Percentiles rank a stretch among this genome's conserved stretches.
Conservation (phyloP, 2,888 invertebrate species). For the Steinernema scapterisci region DNA sequence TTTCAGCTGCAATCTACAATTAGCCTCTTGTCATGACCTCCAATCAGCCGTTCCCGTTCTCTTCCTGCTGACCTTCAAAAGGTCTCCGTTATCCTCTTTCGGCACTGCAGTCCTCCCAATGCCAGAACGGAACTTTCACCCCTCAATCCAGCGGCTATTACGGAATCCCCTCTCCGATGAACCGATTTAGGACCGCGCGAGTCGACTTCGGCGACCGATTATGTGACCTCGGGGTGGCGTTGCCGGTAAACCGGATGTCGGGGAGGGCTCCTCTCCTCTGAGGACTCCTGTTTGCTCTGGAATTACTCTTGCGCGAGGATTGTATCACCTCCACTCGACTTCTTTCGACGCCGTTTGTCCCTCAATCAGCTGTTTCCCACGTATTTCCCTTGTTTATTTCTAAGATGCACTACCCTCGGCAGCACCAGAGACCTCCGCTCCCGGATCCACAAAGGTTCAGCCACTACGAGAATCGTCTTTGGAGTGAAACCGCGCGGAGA, state of each 20-base stretch:
- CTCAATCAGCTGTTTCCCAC: conserved; percentile 20
- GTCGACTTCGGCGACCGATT: conserved; percentile 9
- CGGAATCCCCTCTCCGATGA: conserved; percentile 8
- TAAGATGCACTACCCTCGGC: background rate
- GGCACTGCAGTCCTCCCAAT: background rate
- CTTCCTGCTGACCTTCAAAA: too few relatives aligned
- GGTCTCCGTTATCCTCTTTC: too few relatives aligned
- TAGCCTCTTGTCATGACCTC: too few relatives aligned
- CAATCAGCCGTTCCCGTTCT: too few relatives aligned
- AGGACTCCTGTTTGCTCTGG: conserved; percentile 24
- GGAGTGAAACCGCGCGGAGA: background rate
- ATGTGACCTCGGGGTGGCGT: conserved; percentile 20
- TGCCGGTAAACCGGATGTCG: conserved; percentile 16
- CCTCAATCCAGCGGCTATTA: background rate
- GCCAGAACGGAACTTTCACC: conserved; percentile 2
- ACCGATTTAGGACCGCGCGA: conserved; percentile 10
- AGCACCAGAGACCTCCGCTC: background rate
- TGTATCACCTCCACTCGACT: background rate
- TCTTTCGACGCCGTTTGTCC: background rate
- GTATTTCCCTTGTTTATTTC: background rate
- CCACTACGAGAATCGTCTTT: conserved; percentile 16
- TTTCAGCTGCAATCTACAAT: too few relatives aligned
- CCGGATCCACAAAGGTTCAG: background rate
- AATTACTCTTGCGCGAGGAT: conserved; percentile 11
- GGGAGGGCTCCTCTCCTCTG: background rate